phyloP scores from a whole-genome alignment of 2,797 vertebrate species.

The Oreonectes daqikongensis region DNA sequence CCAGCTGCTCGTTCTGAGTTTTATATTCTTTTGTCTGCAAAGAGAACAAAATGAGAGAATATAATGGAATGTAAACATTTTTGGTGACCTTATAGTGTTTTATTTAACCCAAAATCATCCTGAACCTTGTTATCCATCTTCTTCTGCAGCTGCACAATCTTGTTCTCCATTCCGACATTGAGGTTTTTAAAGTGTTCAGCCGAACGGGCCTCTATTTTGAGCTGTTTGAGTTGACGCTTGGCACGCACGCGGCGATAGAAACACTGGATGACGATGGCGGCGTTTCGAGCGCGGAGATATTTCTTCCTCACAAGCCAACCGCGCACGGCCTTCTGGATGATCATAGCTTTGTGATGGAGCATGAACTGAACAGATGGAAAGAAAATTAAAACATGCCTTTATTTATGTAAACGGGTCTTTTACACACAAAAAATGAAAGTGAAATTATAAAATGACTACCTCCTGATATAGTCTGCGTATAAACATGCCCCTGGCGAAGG shows the following conservation, averaged over 20 bases:
- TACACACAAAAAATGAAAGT: background rate
- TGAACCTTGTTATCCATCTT: constrained; percentile 93
- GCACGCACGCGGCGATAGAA: constrained; percentile 81
- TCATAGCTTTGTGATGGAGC: constrained; percentile 86
- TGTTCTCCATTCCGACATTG: constrained; percentile 97
- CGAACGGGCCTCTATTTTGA: constrained; percentile 89
- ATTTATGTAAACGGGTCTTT: background rate
- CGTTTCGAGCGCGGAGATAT: constrained; percentile 69
- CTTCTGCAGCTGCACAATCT: constrained; percentile 93
- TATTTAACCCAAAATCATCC: background rate
- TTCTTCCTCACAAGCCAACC: constrained; percentile 82
- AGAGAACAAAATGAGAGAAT: background rate
- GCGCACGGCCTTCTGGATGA: constrained; percentile 84
- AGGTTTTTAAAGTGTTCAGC: constrained; percentile 88
- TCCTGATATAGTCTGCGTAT: constrained; percentile 83
- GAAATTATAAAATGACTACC: constrained; percentile 72
- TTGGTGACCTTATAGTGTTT: background rate
- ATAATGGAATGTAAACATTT: background rate
- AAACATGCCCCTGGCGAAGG: constrained; percentile 85
- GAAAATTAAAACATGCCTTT: fast-evolving
- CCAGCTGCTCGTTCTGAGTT: constrained; percentile 81
- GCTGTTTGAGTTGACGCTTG: constrained; percentile 78
- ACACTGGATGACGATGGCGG: constrained; percentile 87
- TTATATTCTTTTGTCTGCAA: constrained; percentile 85
- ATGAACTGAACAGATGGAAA: constrained; percentile 75